These are phyloP conservation scores for Genyomyrus donnyi DNA, from an alignment of 2,113 vertebrate genomes.

Conservation along the genomic window DNA sequence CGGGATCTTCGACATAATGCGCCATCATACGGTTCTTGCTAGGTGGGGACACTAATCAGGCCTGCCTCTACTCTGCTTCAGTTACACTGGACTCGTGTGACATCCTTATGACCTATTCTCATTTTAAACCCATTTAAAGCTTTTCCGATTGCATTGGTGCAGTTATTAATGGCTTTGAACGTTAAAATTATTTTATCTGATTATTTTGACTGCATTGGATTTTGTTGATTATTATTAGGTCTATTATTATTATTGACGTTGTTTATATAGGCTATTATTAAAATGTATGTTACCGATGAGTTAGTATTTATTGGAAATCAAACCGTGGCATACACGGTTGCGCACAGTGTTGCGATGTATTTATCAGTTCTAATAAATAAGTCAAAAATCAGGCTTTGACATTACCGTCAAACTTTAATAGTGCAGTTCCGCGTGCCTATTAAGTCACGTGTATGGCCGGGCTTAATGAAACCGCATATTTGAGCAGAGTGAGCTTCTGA, in stretches of 20 bases:
- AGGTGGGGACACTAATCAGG: neutral
- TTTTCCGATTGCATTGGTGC: neutral
- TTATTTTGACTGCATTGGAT: neutral
- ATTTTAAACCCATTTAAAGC: neutral
- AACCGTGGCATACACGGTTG: neutral
- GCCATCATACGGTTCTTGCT: neutral
- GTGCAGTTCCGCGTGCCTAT: conserved; percentile 14
- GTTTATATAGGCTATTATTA: neutral
- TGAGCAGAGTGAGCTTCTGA: conserved; percentile 14
- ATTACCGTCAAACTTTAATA: conserved; percentile 5
- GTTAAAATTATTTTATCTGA: neutral
- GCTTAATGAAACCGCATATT: conserved; percentile 4
- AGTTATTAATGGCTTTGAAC: neutral
- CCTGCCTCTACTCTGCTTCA: neutral
- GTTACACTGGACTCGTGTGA: neutral
- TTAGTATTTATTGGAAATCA: neutral
- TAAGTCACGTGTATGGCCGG: conserved; percentile 16
- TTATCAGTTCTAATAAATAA: neutral
- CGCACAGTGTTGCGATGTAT: neutral
- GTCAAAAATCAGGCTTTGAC: neutral
- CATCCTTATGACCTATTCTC: neutral
- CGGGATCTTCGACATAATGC: neutral
- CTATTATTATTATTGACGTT: neutral
- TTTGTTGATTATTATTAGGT: neutral
- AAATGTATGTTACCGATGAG: neutral